Evolutionary conservation across 2,888 invertebrate genomes (phyloP), one percentile per base, ranked within the genome.

Genomic region (Lasioglossum villosulum): DNA sequence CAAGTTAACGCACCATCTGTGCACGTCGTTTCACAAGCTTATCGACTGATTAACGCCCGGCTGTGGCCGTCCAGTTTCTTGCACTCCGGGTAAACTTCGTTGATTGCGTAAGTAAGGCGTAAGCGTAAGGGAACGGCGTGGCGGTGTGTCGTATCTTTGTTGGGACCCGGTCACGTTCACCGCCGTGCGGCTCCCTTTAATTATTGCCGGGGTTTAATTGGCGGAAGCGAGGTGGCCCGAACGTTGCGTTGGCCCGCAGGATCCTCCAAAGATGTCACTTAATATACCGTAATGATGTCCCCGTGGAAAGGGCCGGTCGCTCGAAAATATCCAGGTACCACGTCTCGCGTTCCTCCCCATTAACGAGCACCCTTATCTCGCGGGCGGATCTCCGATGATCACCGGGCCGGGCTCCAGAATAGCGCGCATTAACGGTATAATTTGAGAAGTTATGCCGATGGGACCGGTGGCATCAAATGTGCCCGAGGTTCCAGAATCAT

Each of bases 341-440:
- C 52, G 30, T 23, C 63, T 4, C 70, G 14, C 19, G 56, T 52
- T 68, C 68, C 39, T 34, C 75, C 37, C 34, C 39, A 78, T 78
- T 78, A 83, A 83, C 76, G 77, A 63, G 27, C 71, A 66, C 66
- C 73, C 52, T 84, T 86, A 86, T 82, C 86, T 37, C 70, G n/a
- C 5, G 39, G 23, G n/a, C 52, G 42, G 78, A 78, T 80, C 82
- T 56, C 63, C 79, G 34, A 66, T 80, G 75, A 75, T 79, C 82
- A 19, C 59, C 56, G 42, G 16, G 56, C 56, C 78, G 75, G 71
- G 83, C 70, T 76, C 79, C 76, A 56, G 75, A 82, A 78, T 78
- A 78, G 63, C 71, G 71, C 66, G 82, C 82, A 78, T 82, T 84
- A 84, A 84, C 82, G 84, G 78, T 78, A 82, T 73, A 75, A 83